Conservation (phyloP, 1,140 invertebrate species). For the Bombyx mandarina region DNA sequence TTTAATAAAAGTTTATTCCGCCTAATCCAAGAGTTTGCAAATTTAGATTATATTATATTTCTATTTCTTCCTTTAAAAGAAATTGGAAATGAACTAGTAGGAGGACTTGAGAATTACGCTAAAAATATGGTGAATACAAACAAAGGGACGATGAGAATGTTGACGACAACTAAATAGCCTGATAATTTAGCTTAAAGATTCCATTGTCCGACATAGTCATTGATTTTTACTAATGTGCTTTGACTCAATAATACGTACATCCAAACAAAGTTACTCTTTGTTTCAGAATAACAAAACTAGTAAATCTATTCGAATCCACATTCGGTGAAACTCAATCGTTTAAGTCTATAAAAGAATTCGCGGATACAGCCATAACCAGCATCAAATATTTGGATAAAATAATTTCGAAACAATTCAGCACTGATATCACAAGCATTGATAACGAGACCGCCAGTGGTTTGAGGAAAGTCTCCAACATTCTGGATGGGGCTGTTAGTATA, state of each 20-base stretch:
- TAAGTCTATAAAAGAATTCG: constrained; percentile 33
- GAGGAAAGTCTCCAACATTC: constrained; percentile 25
- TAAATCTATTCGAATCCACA: constrained; percentile 47
- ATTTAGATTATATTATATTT: too few species aligned
- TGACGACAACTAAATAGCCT: too few species aligned
- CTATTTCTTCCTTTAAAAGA: too few species aligned
- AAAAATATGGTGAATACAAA: too few species aligned
- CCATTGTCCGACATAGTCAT: too few species aligned
- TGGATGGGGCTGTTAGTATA: constrained; percentile 27
- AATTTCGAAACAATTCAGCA: constrained; percentile 17
- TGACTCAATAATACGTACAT: too few species aligned
- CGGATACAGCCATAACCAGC: constrained; percentile 27
- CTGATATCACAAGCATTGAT: constrained; percentile 9
- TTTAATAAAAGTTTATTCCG: background rate
- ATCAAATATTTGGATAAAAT: constrained; percentile 43
- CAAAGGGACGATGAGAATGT: too few species aligned
- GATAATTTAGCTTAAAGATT: too few species aligned
- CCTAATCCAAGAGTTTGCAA: background rate
- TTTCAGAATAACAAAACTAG: constrained; percentile 47
- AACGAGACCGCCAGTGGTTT: constrained; percentile 13
- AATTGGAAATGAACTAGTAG: too few species aligned
- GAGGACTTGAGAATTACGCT: too few species aligned
- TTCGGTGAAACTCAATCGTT: constrained; percentile 53
- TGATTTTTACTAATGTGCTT: too few species aligned
- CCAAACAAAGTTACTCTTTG: background rate